Evolutionary conservation across 2,888 invertebrate species (phyloP), one percentile per base, ranked within the genome.

Genomic region (Lottia gigantea): DNA sequence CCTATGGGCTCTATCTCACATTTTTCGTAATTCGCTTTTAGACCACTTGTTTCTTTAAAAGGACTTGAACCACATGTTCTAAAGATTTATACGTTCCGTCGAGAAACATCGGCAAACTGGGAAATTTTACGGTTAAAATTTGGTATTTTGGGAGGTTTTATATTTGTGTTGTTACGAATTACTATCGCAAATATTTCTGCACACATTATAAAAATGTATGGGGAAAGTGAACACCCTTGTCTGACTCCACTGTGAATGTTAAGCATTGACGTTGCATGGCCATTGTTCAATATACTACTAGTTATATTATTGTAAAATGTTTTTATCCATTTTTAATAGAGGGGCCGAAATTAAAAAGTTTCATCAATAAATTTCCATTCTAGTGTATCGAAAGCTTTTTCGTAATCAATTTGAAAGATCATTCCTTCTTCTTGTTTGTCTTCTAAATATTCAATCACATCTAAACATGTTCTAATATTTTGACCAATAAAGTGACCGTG

Each of bases 391-490:
- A 40, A 40, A 40, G 40, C 40, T 40, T 40, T 40, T 40, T 40
- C 40, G 11, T 40, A 40, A 40, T 40, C 40, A 40, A 40, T 40
- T 40, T 40, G 40, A 40, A 40, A 40, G 40, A 40, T 49, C 11
- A 49, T 49, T n/a, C 49, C 49, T 49, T 49, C 49, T 49, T 49
- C 49, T 11, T 46, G 16, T 2, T 46, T 46, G 12, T 66, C 47
- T 47, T 40, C 46, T 47, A 55, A 40, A 23, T 19, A 45, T 67
- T 31, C 45, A 62, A 64, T 25, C 11, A 70, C 62, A 46, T 73
- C 73, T 55, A 67, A 62, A 15, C 70, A 64, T 26, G 62, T 16
- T 49, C 71, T 61, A 45, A 64, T 68, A 46, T 61, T 66, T 46
- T 71, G 62, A 2, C 46, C 46, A 45, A 68, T 66, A n/a, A 64